Conservation (phyloP, 2,113 vertebrate species). For the Scomber scombrus region DNA sequence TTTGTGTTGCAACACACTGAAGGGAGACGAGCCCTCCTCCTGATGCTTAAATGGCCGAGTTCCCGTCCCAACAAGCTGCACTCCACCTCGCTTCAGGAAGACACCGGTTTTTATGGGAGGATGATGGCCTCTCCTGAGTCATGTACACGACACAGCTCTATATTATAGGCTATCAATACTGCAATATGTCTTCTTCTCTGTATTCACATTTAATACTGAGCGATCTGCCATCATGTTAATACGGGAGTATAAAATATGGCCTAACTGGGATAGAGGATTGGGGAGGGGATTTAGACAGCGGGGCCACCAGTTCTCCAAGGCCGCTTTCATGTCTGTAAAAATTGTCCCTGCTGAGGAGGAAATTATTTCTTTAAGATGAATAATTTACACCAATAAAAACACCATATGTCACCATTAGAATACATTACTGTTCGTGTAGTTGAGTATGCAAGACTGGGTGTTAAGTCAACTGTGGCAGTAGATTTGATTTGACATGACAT, state of each 20-base stretch:
- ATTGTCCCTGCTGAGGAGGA: not conserved
- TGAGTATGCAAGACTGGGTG: constrained; percentile 48
- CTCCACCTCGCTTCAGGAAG: constrained; percentile 33
- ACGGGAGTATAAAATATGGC: constrained; percentile 18
- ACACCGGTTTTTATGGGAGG: not conserved
- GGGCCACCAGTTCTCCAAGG: not conserved
- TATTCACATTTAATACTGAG: constrained; percentile 12
- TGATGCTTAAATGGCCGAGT: constrained; percentile 57
- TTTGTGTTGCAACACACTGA: constrained; percentile 77
- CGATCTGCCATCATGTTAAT: constrained; percentile 7
- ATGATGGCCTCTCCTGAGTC: constrained; percentile 24
- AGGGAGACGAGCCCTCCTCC: constrained; percentile 58
- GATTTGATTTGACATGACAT: constrained; percentile 56
- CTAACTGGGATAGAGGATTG: constrained; percentile 7
- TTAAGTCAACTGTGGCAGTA: constrained; percentile 34
- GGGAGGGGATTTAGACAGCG: constrained; percentile 1
- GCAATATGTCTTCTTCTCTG: not conserved
- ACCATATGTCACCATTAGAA: constrained; percentile 45
- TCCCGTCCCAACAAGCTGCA: constrained; percentile 42
- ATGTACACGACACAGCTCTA: constrained; percentile 37
- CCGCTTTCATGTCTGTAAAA: constrained; percentile 12
- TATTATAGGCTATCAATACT: constrained; percentile 45
- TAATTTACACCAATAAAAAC: constrained; percentile 61
- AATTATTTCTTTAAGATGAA: constrained; percentile 35
- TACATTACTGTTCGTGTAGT: constrained; percentile 32